phyloP scores from a whole-genome alignment of 2,113 vertebrate species.

The Myiozetetes cayanensis region DNA sequence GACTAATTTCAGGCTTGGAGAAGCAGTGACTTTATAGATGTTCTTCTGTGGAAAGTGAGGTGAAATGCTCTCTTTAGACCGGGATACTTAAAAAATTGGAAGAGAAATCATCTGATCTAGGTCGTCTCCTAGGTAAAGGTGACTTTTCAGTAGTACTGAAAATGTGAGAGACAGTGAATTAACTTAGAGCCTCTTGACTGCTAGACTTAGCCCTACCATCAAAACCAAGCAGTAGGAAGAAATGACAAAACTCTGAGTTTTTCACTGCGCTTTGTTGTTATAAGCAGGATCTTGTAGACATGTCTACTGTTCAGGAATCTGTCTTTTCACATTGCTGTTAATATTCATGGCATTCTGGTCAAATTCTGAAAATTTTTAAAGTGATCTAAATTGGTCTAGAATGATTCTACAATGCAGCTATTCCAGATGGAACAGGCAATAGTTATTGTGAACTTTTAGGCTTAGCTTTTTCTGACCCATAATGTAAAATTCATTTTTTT shows the following conservation, averaged over 20 bases:
- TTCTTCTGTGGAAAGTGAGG: not conserved
- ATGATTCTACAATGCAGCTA: not conserved
- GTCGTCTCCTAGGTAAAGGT: not conserved
- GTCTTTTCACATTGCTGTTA: not conserved
- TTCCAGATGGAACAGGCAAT: not conserved
- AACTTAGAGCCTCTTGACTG: not conserved
- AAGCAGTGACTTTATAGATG: not conserved
- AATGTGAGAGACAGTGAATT: not conserved
- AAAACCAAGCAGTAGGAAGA: not conserved
- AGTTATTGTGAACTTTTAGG: not conserved
- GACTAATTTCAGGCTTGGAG: not conserved
- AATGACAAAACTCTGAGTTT: not conserved
- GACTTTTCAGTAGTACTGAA: not conserved
- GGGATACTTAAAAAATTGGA: not conserved
- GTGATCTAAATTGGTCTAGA: not conserved
- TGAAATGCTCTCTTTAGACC: not conserved
- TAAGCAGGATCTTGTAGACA: not conserved
- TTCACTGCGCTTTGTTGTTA: not conserved
- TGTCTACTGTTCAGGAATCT: not conserved
- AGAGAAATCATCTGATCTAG: not conserved
- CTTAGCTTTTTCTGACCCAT: not conserved
- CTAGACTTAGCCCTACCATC: fast-evolving
- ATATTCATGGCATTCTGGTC: not conserved
- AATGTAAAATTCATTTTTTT: not conserved
- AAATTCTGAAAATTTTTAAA: not conserved